These are phyloP conservation scores for Paraescarpia echinospica DNA, from an alignment of 1,140 invertebrate species.

Conservation along the genomic window DNA sequence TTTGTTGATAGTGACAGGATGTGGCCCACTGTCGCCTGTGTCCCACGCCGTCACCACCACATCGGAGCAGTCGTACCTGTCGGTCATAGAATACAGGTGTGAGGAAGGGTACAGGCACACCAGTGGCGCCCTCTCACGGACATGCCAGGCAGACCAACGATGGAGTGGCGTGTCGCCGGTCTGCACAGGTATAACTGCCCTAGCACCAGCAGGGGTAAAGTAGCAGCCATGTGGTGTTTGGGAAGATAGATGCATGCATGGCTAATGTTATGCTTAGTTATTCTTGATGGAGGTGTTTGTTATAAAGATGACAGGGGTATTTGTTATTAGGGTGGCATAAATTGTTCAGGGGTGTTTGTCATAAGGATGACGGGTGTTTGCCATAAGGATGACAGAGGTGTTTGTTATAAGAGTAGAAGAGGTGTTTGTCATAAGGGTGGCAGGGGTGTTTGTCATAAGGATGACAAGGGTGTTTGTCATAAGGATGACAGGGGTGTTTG, in stretches of 20 bases:
- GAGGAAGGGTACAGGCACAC: neutral
- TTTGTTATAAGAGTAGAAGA: neutral
- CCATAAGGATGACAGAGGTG: neutral
- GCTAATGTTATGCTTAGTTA: no score
- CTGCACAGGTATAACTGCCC: constrained; percentile 3
- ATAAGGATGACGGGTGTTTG: neutral
- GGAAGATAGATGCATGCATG: no score
- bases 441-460: no score
- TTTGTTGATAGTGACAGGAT: neutral
- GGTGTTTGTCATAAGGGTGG: no score
- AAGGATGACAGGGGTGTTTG: no score
- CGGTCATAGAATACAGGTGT: neutral
- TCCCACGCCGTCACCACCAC: neutral
- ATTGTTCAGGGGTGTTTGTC: no score
- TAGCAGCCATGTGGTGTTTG: neutral
- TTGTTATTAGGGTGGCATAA: no score
- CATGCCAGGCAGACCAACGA: neutral
- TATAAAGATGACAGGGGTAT: no score
- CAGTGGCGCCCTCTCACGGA: neutral
- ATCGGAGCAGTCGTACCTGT: neutral
- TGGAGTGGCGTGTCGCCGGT: neutral
- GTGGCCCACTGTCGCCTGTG: neutral
- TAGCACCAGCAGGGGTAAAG: neutral
- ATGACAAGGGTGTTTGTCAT: no score
- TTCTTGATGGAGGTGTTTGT: no score